These are phyloP conservation scores for Synergus umbraculus DNA, from an alignment of 2,888 invertebrate species.

Conservation along the genomic window DNA sequence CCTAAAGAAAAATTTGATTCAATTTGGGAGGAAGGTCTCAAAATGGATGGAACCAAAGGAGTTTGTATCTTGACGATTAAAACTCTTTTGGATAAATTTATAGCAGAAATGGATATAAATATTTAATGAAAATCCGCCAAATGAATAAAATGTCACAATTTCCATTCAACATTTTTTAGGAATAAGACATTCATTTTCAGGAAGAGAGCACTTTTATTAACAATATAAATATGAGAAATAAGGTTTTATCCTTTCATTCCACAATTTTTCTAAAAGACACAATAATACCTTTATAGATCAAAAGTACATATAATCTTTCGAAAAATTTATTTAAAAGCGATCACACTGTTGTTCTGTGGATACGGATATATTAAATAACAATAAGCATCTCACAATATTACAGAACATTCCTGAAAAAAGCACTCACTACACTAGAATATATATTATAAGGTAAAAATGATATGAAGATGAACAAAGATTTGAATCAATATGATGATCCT, in stretches of 20 bases:
- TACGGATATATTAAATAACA: not conserved
- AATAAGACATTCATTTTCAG: not conserved
- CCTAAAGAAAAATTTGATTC: constrained; percentile 62
- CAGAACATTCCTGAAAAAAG: not conserved
- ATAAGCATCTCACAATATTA: not conserved
- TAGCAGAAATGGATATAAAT: not conserved
- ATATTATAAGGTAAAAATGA: not conserved
- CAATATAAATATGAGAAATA: not conserved
- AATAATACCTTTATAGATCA: not conserved
- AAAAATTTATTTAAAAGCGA: constrained; percentile 4
- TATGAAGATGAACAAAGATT: not conserved
- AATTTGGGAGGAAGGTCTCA: constrained; percentile 64
- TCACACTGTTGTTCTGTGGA: too few relatives aligned
- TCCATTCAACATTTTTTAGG: constrained; percentile 16
- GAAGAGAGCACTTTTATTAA: constrained; percentile 39
- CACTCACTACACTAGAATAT: not conserved
- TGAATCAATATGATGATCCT: not conserved
- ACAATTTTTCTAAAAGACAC: not conserved
- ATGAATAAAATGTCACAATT: constrained; percentile 36
- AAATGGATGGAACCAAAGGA: constrained; percentile 59
- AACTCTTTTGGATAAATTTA: constrained; percentile 1
- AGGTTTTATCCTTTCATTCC: not conserved
- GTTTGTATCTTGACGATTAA: constrained; percentile 47
- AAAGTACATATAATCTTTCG: not conserved
- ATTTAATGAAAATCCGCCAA: not conserved